These are phyloP conservation scores for Rousettus leschenaultii DNA, from an alignment of 2,113 vertebrate genomes.

Conservation along the genomic window DNA sequence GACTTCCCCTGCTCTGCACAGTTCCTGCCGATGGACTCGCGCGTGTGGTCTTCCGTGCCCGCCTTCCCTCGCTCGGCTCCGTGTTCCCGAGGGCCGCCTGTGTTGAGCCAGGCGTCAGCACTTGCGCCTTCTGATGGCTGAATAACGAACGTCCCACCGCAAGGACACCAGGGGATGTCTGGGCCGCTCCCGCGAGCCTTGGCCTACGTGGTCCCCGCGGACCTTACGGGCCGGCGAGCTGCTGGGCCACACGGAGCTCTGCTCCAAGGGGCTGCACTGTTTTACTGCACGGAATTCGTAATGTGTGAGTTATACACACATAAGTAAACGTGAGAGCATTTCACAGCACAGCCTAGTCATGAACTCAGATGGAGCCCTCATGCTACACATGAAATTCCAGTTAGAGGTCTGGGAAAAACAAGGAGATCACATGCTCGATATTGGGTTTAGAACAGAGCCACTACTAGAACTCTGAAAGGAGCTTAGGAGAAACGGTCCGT, in stretches of 20 bases:
- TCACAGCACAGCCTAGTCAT: rapidly evolving
- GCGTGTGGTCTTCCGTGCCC: rapidly evolving
- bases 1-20: rapidly evolving
- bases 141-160: rapidly evolving
- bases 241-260: not conserved
- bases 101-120: rapidly evolving
- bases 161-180: rapidly evolving
- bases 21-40: rapidly evolving
- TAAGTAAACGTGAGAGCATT: rapidly evolving
- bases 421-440: rapidly evolving
- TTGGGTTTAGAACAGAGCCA: not conserved
- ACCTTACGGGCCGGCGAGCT: rapidly evolving
- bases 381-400: rapidly evolving
- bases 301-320: rapidly evolving
- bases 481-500: no score
- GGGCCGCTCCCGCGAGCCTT: rapidly evolving
- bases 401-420: rapidly evolving
- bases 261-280: not conserved
- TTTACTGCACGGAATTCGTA: rapidly evolving
- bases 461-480: not conserved
- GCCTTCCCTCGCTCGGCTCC: no score
- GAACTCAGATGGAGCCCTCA: rapidly evolving
- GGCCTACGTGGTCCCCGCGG: rapidly evolving
- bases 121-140: rapidly evolving
- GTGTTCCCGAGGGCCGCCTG: rapidly evolving